Conservation (phyloP, 2,113 vertebrate species). For the Misgurnus anguillicaudatus region DNA sequence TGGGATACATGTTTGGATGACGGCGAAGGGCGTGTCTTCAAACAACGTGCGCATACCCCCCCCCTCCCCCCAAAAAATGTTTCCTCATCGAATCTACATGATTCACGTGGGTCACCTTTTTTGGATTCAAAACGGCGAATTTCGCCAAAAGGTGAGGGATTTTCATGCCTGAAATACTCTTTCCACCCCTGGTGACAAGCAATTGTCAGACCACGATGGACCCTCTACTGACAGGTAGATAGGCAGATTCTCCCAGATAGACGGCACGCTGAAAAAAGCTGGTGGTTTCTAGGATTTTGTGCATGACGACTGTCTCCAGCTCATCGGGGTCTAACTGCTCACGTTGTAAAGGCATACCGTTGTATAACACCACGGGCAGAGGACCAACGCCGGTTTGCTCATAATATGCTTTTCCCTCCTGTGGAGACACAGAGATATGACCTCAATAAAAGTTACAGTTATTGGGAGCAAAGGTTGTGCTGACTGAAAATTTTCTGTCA, state of each 20-base stretch:
- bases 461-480: neutral
- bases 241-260: conserved; percentile 80
- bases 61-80: no score
- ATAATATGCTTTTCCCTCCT: conserved; percentile 89
- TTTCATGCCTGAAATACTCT: no score
- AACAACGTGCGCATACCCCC: no score
- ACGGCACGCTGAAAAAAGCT: conserved; percentile 90
- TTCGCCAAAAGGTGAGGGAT: no score
- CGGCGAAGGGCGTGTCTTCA: no score
- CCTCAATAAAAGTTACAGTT: conserved; percentile 12
- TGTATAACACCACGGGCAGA: conserved; percentile 90
- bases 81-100: no score
- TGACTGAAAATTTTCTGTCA: neutral
- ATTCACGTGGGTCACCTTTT: no score
- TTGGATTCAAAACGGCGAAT: no score
- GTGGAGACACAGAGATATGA: conserved; percentile 14
- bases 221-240: no score
- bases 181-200: no score
- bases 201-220: no score
- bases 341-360: conserved; percentile 89
- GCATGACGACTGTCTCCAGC: conserved; percentile 93
- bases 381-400: conserved; percentile 90
- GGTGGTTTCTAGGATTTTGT: conserved; percentile 96
- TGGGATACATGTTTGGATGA: no score
- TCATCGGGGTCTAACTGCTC: conserved; percentile 96